Evolutionary conservation across 2,888 invertebrate genomes (phyloP).

Genomic region (Magallana nippona): DNA sequence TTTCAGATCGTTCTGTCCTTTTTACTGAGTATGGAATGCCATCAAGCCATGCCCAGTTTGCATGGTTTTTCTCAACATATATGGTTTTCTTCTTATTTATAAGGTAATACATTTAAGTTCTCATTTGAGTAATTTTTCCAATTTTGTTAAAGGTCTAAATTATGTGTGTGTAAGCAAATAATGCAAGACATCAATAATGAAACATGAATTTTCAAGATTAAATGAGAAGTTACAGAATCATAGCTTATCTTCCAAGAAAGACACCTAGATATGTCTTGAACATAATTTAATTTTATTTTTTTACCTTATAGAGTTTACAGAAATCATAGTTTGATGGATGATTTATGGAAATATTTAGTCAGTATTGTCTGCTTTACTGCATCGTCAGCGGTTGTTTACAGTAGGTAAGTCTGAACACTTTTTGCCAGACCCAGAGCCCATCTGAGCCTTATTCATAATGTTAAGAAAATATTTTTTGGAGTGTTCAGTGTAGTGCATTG

Average conservation of each 20-base stretch:
- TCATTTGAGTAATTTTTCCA: not conserved
- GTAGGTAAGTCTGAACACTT: constrained; percentile 74
- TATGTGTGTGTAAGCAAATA: no score
- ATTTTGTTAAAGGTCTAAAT: not conserved
- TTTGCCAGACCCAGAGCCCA: not conserved
- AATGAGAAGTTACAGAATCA: no score
- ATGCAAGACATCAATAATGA: no score
- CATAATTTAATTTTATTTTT: not conserved
- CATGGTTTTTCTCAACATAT: constrained; percentile 94
- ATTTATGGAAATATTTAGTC: constrained; percentile 76
- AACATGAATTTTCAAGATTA: no score
- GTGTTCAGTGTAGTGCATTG: no score
- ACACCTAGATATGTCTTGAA: not conserved
- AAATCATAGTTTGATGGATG: constrained; percentile 73
- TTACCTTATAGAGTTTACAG: constrained; percentile 85
- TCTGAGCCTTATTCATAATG: no score
- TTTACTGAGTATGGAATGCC: constrained; percentile 86
- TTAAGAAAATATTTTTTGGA: no score
- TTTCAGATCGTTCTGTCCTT: constrained; percentile 81
- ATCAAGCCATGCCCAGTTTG: constrained; percentile 93
- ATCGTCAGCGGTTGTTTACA: constrained; percentile 76
- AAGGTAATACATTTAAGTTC: constrained; percentile 83
- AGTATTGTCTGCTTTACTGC: constrained; percentile 65
- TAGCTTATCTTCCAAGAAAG: not conserved
- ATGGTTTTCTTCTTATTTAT: constrained; percentile 91